phyloP scores from a whole-genome alignment of 2,113 vertebrate genomes.

The Sminthopsis crassicaudata region DNA sequence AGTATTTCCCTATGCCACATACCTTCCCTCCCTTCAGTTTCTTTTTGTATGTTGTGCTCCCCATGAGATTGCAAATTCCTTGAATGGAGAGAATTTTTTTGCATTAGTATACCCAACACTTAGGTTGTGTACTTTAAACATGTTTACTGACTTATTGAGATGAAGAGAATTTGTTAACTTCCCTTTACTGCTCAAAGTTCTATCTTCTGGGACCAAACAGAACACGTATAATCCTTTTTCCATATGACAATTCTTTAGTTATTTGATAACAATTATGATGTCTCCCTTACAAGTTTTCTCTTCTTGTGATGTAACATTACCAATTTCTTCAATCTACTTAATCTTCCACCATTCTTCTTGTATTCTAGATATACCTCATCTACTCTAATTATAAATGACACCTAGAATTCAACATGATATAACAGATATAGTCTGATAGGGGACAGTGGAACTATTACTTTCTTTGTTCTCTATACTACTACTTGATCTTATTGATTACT shows the following conservation, averaged over 20 bases:
- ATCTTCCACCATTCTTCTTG: not conserved
- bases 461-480: not conserved
- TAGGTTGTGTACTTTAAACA: not conserved
- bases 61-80: not conserved
- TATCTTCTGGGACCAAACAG: not conserved
- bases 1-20: not conserved
- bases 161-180: not conserved
- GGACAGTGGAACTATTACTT: not conserved
- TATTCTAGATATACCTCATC: not conserved
- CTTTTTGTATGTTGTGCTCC: not conserved
- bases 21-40: not conserved
- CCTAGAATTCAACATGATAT: not conserved
- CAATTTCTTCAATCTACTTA: not conserved
- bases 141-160: not conserved
- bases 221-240: not conserved
- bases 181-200: not conserved
- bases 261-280: not conserved
- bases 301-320: not conserved
- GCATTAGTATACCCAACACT: not conserved
- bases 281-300: not conserved
- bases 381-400: not conserved
- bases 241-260: not conserved
- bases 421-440: not conserved
- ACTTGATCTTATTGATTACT: not conserved
- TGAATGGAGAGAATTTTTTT: not conserved